Evolutionary conservation across 2,888 invertebrate species (phyloP).

Genomic region (Pachliopta kotzebuea): DNA sequence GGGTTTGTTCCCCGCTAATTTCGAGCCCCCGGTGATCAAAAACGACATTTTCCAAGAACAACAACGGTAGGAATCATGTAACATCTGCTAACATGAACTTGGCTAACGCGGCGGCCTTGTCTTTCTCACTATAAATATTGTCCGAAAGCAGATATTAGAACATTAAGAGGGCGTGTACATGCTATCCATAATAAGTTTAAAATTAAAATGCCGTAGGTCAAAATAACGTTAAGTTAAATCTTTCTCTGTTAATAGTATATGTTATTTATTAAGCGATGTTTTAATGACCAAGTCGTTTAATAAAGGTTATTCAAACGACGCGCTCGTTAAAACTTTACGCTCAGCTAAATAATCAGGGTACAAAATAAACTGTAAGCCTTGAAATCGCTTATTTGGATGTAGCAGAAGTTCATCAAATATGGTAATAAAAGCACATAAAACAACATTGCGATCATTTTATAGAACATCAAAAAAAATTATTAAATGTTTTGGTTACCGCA

Average conservation of each 20-base stretch:
- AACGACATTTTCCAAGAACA: too few species aligned
- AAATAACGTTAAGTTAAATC: slow-evolving; percentile 3
- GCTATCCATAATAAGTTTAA: not conserved
- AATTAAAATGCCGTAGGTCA: not conserved
- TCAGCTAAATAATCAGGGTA: slow-evolving; percentile 29
- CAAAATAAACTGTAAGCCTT: slow-evolving; percentile 28
- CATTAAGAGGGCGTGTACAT: too few species aligned
- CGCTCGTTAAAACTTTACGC: slow-evolving; percentile 28
- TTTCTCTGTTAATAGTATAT: slow-evolving; percentile 15
- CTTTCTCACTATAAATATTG: too few species aligned
- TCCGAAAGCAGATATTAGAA: too few species aligned
- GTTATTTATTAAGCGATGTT: slow-evolving; percentile 27
- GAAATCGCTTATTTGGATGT: slow-evolving; percentile 26
- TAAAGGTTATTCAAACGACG: slow-evolving; percentile 30
- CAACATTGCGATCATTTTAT: not conserved
- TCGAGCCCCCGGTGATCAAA: too few species aligned
- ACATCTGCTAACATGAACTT: too few species aligned
- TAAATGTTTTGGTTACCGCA: too few species aligned
- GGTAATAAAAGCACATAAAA: slow-evolving; percentile 3
- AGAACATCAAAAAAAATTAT: too few species aligned
- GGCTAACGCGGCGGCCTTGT: too few species aligned
- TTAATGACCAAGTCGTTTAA: slow-evolving; percentile 28
- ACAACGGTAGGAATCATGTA: too few species aligned
- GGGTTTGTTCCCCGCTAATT: too few species aligned
- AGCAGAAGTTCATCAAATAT: slow-evolving; percentile 5